Conservation (phyloP, 2,797 vertebrate genomes). For the Hoplostethus mediterraneus region DNA sequence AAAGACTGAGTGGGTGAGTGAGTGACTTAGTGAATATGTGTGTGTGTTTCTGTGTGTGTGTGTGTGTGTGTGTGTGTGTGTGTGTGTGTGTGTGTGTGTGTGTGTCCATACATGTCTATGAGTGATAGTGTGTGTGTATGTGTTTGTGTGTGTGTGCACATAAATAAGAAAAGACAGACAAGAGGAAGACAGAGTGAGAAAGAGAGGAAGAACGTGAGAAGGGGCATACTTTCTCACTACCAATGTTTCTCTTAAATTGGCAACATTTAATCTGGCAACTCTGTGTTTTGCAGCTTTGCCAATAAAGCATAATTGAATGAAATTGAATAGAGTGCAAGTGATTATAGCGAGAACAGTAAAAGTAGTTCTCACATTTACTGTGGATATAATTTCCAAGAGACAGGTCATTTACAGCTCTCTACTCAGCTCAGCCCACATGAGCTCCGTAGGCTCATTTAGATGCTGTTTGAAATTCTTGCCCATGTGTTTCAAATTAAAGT, state of each 20-base stretch:
- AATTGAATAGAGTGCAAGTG: constrained; percentile 54
- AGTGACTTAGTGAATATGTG: constrained; percentile 8
- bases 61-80: constrained; percentile 1
- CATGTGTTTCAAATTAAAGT: constrained; percentile 65
- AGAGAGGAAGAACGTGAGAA: neutral
- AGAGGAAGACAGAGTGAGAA: neutral
- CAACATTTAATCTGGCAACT: constrained; percentile 57
- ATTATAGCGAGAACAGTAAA: constrained; percentile 67
- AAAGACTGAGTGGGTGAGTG: constrained; percentile 18
- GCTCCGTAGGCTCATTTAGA: constrained; percentile 52
- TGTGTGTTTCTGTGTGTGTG: constrained; percentile 5
- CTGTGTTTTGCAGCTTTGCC: constrained; percentile 50
- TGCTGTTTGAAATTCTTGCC: constrained; percentile 50
- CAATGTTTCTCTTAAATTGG: constrained; percentile 44
- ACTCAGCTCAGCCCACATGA: constrained; percentile 41
- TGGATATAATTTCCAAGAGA: constrained; percentile 67
- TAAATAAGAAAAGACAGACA: neutral
- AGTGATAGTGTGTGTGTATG: constrained; percentile 10
- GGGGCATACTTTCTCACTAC: neutral
- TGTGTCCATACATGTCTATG: neutral
- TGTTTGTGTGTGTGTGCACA: neutral
- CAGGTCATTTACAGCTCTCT: constrained; percentile 66
- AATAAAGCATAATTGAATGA: constrained; percentile 64
- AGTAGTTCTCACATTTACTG: constrained; percentile 66
- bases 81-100: constrained; percentile 6